Percentiles rank a stretch among this genome's conserved stretches.
phyloP scores from a whole-genome alignment of 2,888 invertebrate species.

The Campaea margaritaria region DNA sequence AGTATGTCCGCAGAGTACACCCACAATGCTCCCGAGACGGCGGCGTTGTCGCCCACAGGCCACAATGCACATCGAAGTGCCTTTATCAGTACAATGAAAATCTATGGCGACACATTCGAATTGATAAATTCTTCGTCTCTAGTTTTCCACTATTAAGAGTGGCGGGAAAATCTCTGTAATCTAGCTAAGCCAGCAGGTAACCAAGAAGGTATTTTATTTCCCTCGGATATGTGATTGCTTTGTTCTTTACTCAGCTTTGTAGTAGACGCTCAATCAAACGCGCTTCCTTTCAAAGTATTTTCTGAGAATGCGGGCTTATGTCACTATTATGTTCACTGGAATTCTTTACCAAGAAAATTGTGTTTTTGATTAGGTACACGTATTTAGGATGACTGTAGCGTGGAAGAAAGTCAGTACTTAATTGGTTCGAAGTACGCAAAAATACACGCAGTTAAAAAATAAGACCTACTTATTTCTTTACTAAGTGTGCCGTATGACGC shows the following conservation, averaged over 20 bases:
- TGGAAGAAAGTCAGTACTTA: constrained; percentile 4
- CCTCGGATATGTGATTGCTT: constrained; percentile 24
- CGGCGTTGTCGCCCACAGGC: constrained; percentile 2
- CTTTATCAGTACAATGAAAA: constrained; percentile 28
- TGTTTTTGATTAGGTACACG: constrained; percentile 26
- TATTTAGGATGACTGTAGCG: constrained; percentile 4
- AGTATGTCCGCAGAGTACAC: constrained; percentile 11
- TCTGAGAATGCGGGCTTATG: constrained; percentile 32
- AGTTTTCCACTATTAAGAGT: constrained; percentile 23
- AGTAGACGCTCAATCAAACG: constrained; percentile 31
- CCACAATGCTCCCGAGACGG: constrained; percentile 21
- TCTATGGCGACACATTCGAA: constrained; percentile 18
- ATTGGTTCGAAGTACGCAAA: not conserved
- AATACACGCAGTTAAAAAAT: not conserved
- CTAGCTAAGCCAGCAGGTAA: constrained; percentile 15
- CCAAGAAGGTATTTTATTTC: constrained; percentile 25
- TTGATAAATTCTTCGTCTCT: constrained; percentile 14
- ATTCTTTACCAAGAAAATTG: constrained; percentile 24
- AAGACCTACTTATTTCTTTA: no score
- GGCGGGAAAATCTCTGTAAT: constrained; percentile 25
- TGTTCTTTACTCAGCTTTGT: constrained; percentile 32
- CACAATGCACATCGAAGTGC: constrained; percentile 14
- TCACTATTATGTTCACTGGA: constrained; percentile 11
- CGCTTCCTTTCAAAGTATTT: constrained; percentile 29
- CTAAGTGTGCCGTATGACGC: no score